A percentile compares a stretch with the other conserved stretches of the same genome.
phyloP scores from a whole-genome alignment of 2,113 vertebrate species.

The Arothron firmamentum region DNA sequence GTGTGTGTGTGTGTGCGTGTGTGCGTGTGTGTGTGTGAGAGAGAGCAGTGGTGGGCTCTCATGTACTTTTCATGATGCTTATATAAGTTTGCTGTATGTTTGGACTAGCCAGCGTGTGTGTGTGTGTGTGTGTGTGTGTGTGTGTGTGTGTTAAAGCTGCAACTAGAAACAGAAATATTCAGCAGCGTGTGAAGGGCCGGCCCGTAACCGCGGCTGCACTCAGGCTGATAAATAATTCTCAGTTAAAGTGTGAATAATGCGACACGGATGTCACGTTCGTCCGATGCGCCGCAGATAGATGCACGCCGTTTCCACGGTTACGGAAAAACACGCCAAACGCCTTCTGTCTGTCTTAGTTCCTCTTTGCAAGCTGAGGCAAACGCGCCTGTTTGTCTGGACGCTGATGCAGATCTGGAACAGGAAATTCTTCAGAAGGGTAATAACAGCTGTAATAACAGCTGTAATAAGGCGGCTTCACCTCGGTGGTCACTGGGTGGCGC shows the following conservation, averaged over 20 bases:
- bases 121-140: slow-evolving; percentile 17
- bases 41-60: slow-evolving; percentile 16
- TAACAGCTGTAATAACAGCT: too few species aligned
- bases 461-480: too few species aligned
- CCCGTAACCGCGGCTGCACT: slow-evolving; percentile 50
- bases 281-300: too few species aligned
- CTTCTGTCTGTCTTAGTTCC: neutral
- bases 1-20: neutral
- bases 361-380: too few species aligned
- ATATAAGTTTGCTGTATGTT: slow-evolving; percentile 48
- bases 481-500: too few species aligned
- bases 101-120: slow-evolving; percentile 13
- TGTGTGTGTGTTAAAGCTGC: slow-evolving; percentile 36
- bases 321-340: too few species aligned
- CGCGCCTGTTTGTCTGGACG: too few species aligned
- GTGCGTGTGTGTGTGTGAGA: slow-evolving; percentile 6
- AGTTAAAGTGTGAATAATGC: slow-evolving; percentile 56
- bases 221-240: slow-evolving; percentile 65
- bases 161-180: slow-evolving; percentile 74
- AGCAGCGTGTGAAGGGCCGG: slow-evolving; percentile 46
- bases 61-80: slow-evolving; percentile 57
- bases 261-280: slow-evolving; percentile 30
- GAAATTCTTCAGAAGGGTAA: too few species aligned
- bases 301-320: too few species aligned
- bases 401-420: too few species aligned